Evolutionary conservation across 1,140 invertebrate genomes (phyloP).

Genomic region (Nomia melanderi): DNA sequence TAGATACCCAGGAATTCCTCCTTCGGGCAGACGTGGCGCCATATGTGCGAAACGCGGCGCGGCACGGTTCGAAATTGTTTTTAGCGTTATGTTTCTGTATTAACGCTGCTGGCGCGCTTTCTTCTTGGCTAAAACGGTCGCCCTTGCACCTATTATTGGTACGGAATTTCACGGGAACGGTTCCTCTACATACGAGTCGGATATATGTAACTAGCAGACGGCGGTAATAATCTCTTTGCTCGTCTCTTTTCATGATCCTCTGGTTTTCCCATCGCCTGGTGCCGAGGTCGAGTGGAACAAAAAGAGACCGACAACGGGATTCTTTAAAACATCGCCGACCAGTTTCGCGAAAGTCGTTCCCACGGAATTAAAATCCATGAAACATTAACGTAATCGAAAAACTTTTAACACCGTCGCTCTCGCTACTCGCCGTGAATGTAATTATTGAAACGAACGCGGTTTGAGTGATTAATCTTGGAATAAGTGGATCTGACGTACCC

Average conservation of each 20-base stretch:
- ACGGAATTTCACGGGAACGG: constrained; percentile 30
- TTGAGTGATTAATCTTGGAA: no score
- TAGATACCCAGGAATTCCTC: constrained; percentile 46
- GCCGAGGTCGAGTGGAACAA: no score
- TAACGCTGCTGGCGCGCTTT: constrained; percentile 65
- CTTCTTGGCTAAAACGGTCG: constrained; percentile 6
- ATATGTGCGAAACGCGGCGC: constrained; percentile 67
- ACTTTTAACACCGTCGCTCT: background rate
- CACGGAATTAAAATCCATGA: background rate
- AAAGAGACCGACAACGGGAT: background rate
- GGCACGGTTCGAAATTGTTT: constrained; percentile 53
- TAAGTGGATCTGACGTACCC: no score
- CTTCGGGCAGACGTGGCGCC: constrained; percentile 53
- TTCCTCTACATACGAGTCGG: constrained; percentile 27
- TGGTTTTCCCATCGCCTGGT: background rate
- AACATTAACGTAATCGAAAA: background rate
- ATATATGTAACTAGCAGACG: background rate
- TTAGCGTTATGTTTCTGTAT: constrained; percentile 69
- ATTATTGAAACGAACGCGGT: no score
- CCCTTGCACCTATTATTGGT: constrained; percentile 31
- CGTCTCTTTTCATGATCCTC: constrained; percentile 19
- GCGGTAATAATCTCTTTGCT: constrained; percentile 41
- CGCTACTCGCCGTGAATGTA: no score
- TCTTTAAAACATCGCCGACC: background rate
- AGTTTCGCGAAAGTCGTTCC: background rate